phyloP scores from a whole-genome alignment of 2,888 invertebrate genomes.

The Ischnus inquisitorius region DNA sequence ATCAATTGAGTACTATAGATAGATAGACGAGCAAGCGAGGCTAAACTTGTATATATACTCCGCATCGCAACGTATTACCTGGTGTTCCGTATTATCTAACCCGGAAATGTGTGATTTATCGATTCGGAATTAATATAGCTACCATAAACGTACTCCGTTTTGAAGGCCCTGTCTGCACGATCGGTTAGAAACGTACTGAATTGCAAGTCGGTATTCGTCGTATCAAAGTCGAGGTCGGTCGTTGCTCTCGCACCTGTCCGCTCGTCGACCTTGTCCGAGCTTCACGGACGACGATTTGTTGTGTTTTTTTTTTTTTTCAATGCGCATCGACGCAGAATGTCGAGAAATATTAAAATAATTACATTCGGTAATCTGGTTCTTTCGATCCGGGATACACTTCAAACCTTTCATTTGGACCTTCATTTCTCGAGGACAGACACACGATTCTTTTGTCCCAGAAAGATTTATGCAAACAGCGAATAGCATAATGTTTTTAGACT shows the following conservation, averaged over 20 bases:
- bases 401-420: neutral
- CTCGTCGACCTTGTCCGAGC: slow-evolving; percentile 41
- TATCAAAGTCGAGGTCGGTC: slow-evolving; percentile 57
- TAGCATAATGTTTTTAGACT: too few relatives aligned
- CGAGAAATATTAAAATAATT: slow-evolving; percentile 2
- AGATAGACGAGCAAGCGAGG: neutral
- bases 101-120: slow-evolving; percentile 14
- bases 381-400: neutral
- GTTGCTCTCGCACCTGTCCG: slow-evolving; percentile 41
- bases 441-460: neutral
- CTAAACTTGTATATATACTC: slow-evolving; percentile 1
- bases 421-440: neutral
- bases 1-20: slow-evolving; percentile 13
- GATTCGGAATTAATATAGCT: neutral
- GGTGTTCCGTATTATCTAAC: neutral
- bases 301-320: slow-evolving; percentile 17
- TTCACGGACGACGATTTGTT: slow-evolving; percentile 4
- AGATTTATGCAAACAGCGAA: too few relatives aligned
- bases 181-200: neutral
- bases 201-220: slow-evolving; percentile 39
- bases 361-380: neutral
- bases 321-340: neutral
- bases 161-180: neutral
- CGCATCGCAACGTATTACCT: neutral
- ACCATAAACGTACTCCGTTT: neutral